These are phyloP conservation scores for Conger conger DNA, from an alignment of 2,113 vertebrate genomes.

Conservation along the genomic window DNA sequence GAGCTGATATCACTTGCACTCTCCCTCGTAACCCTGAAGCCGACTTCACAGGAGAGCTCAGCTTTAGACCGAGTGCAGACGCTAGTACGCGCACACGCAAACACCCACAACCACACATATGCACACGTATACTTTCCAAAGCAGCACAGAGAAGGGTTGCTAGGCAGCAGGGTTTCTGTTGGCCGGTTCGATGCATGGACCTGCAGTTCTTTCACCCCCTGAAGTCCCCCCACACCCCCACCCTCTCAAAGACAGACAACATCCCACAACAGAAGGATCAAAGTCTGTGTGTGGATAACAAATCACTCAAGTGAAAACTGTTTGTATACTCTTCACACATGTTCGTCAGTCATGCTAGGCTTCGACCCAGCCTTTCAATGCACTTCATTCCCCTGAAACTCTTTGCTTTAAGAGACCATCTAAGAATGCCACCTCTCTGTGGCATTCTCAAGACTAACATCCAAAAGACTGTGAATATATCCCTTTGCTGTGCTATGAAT, in stretches of 20 bases:
- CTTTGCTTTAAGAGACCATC: background rate
- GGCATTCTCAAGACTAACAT: background rate
- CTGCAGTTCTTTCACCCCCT: background rate
- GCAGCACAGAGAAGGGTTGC: background rate
- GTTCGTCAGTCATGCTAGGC: background rate
- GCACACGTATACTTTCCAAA: background rate
- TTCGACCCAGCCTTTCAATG: background rate
- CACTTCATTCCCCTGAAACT: background rate
- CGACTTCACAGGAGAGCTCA: too few relatives aligned
- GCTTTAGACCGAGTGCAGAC: too few relatives aligned
- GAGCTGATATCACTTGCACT: background rate
- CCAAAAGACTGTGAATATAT: background rate
- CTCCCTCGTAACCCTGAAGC: too few relatives aligned
- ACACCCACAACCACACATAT: background rate
- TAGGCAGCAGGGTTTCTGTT: slow-evolving; percentile 4
- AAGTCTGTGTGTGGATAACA: background rate
- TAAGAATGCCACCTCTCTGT: background rate
- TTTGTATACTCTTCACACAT: background rate
- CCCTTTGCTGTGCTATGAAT: background rate
- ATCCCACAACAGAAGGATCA: slow-evolving; percentile 2
- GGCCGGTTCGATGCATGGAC: background rate
- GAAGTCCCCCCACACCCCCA: background rate
- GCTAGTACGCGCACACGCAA: background rate
- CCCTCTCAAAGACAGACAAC: background rate
- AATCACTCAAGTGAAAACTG: background rate